Conservation (phyloP, 2,888 invertebrate species). For the Graphium colonna region DNA sequence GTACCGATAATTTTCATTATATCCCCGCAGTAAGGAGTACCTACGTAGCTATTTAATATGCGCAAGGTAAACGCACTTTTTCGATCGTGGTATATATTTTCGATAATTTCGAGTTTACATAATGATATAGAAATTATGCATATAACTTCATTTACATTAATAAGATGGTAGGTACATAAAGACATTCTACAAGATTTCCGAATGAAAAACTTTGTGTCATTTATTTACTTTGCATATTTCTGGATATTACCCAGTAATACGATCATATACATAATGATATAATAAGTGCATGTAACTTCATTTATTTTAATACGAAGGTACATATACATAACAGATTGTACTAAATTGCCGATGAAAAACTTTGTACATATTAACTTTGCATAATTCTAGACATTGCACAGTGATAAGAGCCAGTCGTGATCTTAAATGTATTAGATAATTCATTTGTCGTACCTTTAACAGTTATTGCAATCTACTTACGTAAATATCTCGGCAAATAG, state of each 20-base stretch:
- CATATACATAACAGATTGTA: too few relatives aligned
- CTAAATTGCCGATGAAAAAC: too few relatives aligned
- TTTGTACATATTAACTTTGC: too few relatives aligned
- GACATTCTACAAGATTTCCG: too few relatives aligned
- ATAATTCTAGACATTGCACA: too few relatives aligned
- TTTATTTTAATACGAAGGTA: too few relatives aligned
- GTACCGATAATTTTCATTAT: slow-evolving; percentile 31
- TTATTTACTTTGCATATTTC: too few relatives aligned
- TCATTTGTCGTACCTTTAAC: background rate
- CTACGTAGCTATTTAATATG: background rate
- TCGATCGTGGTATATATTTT: slow-evolving; percentile 1
- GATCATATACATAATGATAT: background rate
- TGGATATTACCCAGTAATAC: too few relatives aligned
- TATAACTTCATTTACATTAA: background rate
- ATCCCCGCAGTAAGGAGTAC: slow-evolving; percentile 36
- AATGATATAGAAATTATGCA: background rate
- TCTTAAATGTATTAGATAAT: background rate
- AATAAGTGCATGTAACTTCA: background rate
- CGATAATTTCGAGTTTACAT: background rate
- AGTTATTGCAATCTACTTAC: slow-evolving; percentile 10
- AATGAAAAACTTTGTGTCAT: too few relatives aligned
- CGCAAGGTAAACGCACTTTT: background rate
- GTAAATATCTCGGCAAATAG: slow-evolving; percentile 49
- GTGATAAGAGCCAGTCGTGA: too few relatives aligned
- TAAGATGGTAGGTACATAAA: too few relatives aligned